A percentile compares a stretch with the other conserved stretches of the same genome.
These are phyloP conservation scores for Tupaia chinensis DNA, from an alignment of 2,113 vertebrate genomes.

Conservation along the genomic window DNA sequence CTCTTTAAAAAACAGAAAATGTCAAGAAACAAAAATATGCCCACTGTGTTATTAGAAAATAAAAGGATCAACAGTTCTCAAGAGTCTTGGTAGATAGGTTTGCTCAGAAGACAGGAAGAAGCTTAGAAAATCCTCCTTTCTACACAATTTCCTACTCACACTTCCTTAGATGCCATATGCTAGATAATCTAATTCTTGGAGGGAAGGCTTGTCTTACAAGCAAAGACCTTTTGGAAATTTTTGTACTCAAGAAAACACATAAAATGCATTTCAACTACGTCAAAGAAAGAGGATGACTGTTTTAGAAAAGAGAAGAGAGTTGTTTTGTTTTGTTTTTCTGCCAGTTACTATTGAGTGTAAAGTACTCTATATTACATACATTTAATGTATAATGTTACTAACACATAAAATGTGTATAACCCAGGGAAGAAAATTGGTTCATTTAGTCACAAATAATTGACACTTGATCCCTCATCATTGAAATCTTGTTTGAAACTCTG, in stretches of 20 bases:
- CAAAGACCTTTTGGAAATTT: not conserved
- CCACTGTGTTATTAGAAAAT: not conserved
- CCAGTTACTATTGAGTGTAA: not conserved
- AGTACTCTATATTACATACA: not conserved
- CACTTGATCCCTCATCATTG: not conserved
- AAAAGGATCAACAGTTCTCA: not conserved
- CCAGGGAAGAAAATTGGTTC: not conserved
- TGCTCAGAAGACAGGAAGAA: not conserved
- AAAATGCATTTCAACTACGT: not conserved
- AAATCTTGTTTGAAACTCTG: not conserved
- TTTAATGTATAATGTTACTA: not conserved
- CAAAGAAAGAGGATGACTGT: not conserved
- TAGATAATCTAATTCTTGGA: not conserved
- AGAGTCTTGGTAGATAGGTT: not conserved
- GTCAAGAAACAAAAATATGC: constrained; percentile 21
- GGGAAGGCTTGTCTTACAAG: not conserved
- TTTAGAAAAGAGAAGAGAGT: not conserved
- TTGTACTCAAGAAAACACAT: not conserved
- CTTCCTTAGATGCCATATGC: not conserved
- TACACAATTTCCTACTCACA: not conserved
- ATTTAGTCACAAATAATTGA: not conserved
- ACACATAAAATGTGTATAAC: not conserved
- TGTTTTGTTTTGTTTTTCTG: not conserved
- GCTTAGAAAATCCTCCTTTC: not conserved
- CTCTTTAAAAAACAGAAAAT: not conserved